Percentiles rank a stretch among this genome's conserved stretches.
Conservation (phyloP, 2,797 vertebrate species). For the Coregonus ussuriensis region DNA sequence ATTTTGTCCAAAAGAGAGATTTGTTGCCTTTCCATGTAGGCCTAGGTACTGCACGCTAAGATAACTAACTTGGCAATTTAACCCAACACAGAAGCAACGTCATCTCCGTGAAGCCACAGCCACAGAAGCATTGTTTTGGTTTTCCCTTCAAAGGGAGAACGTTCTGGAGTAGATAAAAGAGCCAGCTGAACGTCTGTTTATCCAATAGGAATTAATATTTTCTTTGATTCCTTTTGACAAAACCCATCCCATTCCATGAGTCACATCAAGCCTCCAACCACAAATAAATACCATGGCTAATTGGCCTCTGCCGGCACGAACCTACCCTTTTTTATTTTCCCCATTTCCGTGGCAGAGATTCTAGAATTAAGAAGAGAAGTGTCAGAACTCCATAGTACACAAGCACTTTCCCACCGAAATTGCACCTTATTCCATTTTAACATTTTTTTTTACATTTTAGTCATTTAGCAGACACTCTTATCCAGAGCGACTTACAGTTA, state of each 20-base stretch:
- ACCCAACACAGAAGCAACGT: not conserved
- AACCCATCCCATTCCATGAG: not conserved
- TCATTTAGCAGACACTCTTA: no score
- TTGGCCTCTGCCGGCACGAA: not conserved
- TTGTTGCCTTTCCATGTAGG: not conserved
- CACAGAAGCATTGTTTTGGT: not conserved
- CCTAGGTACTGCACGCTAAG: no score
- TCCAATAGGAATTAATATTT: not conserved
- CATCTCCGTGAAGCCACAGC: not conserved
- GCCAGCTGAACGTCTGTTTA: not conserved
- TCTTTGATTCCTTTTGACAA: not conserved
- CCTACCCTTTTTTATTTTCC: not conserved
- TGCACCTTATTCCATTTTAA: no score
- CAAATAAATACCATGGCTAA: not conserved
- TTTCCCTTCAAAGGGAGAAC: not conserved
- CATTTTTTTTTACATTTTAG: no score
- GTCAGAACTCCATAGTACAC: not conserved
- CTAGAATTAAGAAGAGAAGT: conserved; percentile 1
- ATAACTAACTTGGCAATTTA: not conserved
- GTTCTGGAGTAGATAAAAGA: not conserved
- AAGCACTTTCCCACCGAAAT: not conserved
- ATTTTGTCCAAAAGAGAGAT: not conserved
- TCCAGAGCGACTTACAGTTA: no score
- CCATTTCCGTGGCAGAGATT: not conserved
- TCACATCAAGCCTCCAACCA: not conserved